A percentile compares a stretch with the other conserved stretches of the same genome.
These are phyloP conservation scores for Pseudorasbora parva DNA, from an alignment of 2,113 vertebrate species.

Conservation along the genomic window DNA sequence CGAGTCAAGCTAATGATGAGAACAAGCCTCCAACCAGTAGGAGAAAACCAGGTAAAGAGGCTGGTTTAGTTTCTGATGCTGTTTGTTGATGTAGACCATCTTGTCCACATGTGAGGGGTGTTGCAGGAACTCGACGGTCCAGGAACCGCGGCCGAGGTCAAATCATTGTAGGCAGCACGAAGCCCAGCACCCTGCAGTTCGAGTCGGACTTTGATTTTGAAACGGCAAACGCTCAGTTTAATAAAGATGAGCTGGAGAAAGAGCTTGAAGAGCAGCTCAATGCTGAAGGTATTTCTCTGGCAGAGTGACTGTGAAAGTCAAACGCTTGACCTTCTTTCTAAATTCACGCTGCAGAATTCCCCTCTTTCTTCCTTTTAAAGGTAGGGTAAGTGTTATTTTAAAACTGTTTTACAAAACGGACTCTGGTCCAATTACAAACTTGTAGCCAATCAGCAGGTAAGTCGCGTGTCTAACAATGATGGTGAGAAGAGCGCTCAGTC, in stretches of 20 bases:
- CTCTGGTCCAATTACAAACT: too few species aligned
- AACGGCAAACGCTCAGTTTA: slow-evolving; percentile 94
- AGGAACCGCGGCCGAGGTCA: slow-evolving; percentile 88
- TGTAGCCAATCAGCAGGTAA: too few species aligned
- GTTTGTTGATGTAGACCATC: accelerated
- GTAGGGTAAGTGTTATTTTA: too few species aligned
- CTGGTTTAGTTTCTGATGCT: neutral
- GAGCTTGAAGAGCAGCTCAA: slow-evolving; percentile 83
- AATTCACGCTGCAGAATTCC: too few species aligned
- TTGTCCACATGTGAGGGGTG: neutral
- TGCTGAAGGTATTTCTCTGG: slow-evolving; percentile 79
- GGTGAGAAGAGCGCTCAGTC: too few species aligned
- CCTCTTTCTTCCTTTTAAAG: neutral
- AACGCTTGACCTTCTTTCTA: too few species aligned
- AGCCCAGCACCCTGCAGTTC: slow-evolving; percentile 88
- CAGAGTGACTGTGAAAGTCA: too few species aligned
- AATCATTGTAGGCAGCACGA: slow-evolving; percentile 78
- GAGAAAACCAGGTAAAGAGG: slow-evolving; percentile 67
- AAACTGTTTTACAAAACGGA: too few species aligned
- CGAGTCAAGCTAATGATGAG: slow-evolving; percentile 83
- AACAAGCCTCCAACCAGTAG: slow-evolving; percentile 84
- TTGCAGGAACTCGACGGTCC: slow-evolving; percentile 83
- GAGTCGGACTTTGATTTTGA: slow-evolving; percentile 98
- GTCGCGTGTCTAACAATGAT: too few species aligned
- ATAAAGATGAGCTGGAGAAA: slow-evolving; percentile 88